Percentiles rank a stretch among this genome's conserved stretches.
These are phyloP conservation scores for Porites lutea DNA, from an alignment of 64 coral and sea anemone species.

Conservation along the genomic window DNA sequence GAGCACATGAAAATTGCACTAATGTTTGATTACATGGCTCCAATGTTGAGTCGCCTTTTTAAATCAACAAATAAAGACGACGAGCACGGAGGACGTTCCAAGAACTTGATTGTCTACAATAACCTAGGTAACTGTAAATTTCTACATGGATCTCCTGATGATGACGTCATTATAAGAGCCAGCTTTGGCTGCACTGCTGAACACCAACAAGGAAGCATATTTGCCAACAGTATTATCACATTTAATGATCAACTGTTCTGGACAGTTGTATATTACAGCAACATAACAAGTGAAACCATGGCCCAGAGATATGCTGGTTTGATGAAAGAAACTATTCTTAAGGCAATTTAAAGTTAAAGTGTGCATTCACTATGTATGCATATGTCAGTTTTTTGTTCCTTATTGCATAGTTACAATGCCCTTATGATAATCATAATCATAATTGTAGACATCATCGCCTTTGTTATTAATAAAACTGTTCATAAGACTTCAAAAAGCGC, in stretches of 20 bases:
- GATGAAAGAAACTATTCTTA: neutral
- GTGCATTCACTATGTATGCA: too few relatives aligned
- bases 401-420: too few relatives aligned
- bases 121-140: neutral
- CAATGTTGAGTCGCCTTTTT: neutral
- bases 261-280: neutral
- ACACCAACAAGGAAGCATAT: conserved; percentile 8
- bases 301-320: neutral
- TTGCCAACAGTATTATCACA: neutral
- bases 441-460: too few relatives aligned
- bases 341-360: neutral
- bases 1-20: neutral
- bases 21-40: neutral
- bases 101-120: neutral
- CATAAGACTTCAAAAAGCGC: too few relatives aligned
- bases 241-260: neutral
- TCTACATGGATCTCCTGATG: neutral
- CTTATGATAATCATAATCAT: too few relatives aligned
- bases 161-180: neutral
- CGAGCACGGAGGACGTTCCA: neutral
- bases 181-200: conserved; percentile 1
- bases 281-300: neutral
- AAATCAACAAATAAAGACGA: neutral
- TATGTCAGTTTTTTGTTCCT: too few relatives aligned
- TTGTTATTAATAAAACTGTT: too few relatives aligned